Evolutionary conservation across 2,797 vertebrate genomes (phyloP).

Genomic region (Acrossocheilus fasciatus): DNA sequence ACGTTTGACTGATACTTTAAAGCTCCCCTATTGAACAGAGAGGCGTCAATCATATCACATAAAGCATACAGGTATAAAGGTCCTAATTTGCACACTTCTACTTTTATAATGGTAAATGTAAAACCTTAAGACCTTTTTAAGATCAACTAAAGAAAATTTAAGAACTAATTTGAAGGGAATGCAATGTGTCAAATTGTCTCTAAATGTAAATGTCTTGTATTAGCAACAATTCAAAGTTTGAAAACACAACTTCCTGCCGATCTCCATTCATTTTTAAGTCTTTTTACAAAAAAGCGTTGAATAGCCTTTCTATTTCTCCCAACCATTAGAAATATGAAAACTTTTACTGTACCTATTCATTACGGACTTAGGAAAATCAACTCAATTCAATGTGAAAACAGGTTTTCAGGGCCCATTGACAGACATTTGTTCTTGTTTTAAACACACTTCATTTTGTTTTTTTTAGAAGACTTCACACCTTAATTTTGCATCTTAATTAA

Average conservation of each 20-base stretch:
- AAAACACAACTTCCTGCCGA: not conserved
- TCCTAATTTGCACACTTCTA: not conserved
- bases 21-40: constrained; percentile 82
- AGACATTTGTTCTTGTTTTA: not conserved
- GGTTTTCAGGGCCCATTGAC: too few species aligned
- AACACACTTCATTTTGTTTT: too few species aligned
- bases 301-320: not conserved
- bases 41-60: not conserved
- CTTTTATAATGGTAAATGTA: too few species aligned
- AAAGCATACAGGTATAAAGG: not conserved
- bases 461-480: not conserved
- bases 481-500: not conserved
- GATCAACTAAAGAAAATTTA: too few species aligned
- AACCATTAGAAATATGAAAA: not conserved
- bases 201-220: not conserved
- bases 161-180: not conserved
- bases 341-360: not conserved
- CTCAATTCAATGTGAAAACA: too few species aligned
- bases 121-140: too few species aligned
- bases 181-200: not conserved
- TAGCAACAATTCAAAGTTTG: not conserved
- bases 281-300: not conserved
- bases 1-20: constrained; percentile 95
- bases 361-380: too few species aligned
- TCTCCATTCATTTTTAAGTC: not conserved